phyloP scores from a whole-genome alignment of 2,888 invertebrate species.

The Erpobdella octoculata region DNA sequence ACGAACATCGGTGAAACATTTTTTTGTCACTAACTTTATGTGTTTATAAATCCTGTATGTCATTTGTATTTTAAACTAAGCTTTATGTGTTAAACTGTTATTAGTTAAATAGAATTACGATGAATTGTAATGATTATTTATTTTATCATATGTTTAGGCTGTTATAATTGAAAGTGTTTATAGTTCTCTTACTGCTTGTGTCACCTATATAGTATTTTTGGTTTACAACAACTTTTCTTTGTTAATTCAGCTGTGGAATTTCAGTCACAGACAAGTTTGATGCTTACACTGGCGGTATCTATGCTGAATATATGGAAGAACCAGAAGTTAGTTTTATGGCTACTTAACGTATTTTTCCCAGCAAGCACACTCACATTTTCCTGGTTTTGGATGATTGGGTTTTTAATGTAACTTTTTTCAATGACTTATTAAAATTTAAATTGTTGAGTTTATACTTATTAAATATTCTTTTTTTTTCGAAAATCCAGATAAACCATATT shows the following conservation, averaged over 20 bases:
- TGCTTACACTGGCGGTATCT: constrained; percentile 35
- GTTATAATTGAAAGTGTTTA: too few species aligned
- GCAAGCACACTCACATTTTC: background rate
- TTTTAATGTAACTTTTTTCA: background rate
- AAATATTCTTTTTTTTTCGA: too few species aligned
- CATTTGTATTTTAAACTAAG: too few species aligned
- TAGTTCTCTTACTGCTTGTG: too few species aligned
- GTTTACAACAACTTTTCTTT: background rate
- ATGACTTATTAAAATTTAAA: background rate
- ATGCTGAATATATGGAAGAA: constrained; percentile 24
- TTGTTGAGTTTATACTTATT: background rate
- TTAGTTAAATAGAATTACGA: too few species aligned
- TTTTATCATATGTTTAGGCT: too few species aligned
- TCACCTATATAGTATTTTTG: too few species aligned
- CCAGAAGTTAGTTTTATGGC: background rate
- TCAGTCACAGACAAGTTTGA: constrained; percentile 36
- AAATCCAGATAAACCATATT: constrained; percentile 53
- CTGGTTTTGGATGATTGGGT: background rate
- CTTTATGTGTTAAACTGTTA: background rate
- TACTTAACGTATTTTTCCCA: constrained; percentile 7
- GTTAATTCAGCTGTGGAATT: constrained; percentile 31
- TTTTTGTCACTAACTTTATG: too few species aligned
- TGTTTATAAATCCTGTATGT: too few species aligned
- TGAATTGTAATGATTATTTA: too few species aligned
- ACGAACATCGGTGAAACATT: too few species aligned